Evolutionary conservation across 2,113 vertebrate species (phyloP).

Genomic region (Larimichthys polyactis): DNA sequence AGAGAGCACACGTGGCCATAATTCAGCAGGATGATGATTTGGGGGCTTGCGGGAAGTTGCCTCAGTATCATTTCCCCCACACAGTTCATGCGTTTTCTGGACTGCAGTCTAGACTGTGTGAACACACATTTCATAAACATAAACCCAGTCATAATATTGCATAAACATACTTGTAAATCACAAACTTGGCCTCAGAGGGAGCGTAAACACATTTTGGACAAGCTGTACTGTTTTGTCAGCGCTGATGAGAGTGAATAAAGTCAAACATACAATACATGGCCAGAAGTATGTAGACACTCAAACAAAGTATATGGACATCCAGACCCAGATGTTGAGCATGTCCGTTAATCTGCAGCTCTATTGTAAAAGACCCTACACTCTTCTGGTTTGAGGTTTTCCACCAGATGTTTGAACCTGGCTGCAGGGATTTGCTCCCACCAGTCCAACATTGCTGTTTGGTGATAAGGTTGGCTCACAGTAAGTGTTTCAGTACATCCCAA

Average conservation of each 20-base stretch:
- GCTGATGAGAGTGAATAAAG: not conserved
- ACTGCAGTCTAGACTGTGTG: constrained; percentile 53
- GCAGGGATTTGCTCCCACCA: not conserved
- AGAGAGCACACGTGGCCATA: not conserved
- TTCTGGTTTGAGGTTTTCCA: not conserved
- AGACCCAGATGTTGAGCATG: not conserved
- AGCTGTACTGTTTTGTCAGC: constrained; percentile 10
- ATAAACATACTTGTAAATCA: constrained; percentile 48
- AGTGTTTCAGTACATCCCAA: not conserved
- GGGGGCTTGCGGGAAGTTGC: constrained; percentile 18
- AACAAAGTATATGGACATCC: not conserved
- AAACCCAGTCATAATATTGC: constrained; percentile 19
- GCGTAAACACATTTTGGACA: constrained; percentile 10
- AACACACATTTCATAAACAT: constrained; percentile 42
- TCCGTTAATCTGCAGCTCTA: not conserved
- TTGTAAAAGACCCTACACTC: not conserved
- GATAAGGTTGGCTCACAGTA: not conserved
- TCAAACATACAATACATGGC: not conserved
- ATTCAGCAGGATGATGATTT: constrained; percentile 14
- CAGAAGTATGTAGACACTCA: not conserved
- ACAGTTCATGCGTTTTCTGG: constrained; percentile 29
- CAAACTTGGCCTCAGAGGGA: not conserved
- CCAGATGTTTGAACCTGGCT: not conserved
- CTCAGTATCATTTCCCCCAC: constrained; percentile 21
- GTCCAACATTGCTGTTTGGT: not conserved